Percentiles rank a stretch among this genome's conserved stretches.
These are phyloP conservation scores for Sepiola atlantica DNA, from an alignment of 2,888 invertebrate genomes.

Conservation along the genomic window DNA sequence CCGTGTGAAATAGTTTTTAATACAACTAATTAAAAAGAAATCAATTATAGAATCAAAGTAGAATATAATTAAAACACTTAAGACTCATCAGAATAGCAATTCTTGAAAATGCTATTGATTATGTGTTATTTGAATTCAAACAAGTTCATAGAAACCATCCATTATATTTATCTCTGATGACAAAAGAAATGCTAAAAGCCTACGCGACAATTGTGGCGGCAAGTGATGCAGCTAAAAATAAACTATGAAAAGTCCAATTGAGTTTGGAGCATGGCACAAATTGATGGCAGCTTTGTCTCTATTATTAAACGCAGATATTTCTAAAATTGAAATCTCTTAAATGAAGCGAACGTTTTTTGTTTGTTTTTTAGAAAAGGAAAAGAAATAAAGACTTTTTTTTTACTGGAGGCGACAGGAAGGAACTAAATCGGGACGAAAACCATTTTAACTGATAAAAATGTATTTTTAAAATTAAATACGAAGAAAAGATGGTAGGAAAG, in stretches of 20 bases:
- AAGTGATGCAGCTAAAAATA: neutral
- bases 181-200: neutral
- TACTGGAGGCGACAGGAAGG: neutral
- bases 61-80: neutral
- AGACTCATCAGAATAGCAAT: neutral
- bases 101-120: neutral
- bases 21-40: neutral
- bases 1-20: neutral
- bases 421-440: neutral
- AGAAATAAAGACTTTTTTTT: neutral
- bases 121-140: neutral
- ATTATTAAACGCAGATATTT: neutral
- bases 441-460: neutral
- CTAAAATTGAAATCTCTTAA: neutral
- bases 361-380: neutral
- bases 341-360: neutral
- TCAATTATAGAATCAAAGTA: neutral
- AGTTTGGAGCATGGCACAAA: neutral
- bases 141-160: neutral
- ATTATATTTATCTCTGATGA: neutral
- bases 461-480: too few relatives aligned
- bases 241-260: neutral
- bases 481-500: too few relatives aligned
- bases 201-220: neutral
- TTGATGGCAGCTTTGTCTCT: neutral